These are phyloP conservation scores for Artemisiospiza belli DNA, from an alignment of 2,113 vertebrate species.

Conservation along the genomic window DNA sequence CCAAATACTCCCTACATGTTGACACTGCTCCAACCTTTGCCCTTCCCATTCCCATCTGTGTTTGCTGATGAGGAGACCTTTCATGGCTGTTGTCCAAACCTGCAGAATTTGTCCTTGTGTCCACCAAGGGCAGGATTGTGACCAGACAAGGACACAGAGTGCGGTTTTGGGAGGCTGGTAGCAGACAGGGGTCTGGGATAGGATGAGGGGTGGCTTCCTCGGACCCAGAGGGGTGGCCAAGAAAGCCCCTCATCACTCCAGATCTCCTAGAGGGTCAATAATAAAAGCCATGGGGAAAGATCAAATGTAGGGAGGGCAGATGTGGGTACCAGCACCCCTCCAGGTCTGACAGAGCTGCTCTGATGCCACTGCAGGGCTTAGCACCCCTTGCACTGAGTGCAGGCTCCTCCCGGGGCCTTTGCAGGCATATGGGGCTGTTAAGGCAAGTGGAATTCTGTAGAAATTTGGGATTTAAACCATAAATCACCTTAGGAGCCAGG, in stretches of 20 bases:
- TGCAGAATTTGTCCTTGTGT: neutral
- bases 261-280: neutral
- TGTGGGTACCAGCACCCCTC: neutral
- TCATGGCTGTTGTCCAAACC: neutral
- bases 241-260: neutral
- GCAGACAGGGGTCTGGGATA: accelerated
- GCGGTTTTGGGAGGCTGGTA: neutral
- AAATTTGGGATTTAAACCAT: neutral
- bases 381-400: neutral
- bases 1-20: neutral
- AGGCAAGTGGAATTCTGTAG: neutral
- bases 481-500: neutral
- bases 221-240: neutral
- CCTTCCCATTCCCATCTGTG: neutral
- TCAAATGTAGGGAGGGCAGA: neutral
- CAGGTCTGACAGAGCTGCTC: neutral
- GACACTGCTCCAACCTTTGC: neutral
- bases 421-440: neutral
- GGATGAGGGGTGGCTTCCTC: neutral
- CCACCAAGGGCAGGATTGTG: neutral
- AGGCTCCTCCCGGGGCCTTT: neutral
- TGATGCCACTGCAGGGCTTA: accelerated
- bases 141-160: neutral
- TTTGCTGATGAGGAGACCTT: neutral
- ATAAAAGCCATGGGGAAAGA: neutral